Base-by-base conservation (phyloP, 2,888 invertebrate genomes). In the Charanyca ferruginea region DNA sequence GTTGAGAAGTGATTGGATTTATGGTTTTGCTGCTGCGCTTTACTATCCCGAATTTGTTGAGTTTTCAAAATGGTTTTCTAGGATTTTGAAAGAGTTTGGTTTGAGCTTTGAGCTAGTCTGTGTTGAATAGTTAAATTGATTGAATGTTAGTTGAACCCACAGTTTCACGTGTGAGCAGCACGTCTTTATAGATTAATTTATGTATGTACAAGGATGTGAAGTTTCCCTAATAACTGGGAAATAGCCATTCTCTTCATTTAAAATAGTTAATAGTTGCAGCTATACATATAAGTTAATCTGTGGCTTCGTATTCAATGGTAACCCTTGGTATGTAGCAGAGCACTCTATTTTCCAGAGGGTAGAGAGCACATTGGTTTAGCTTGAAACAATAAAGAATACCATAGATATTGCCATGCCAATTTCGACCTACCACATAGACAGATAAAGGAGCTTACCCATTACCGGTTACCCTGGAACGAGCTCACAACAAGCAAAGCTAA, bases 1-100 rank as follows among this genome's bases (percentile, higher is more conserved):
- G 16, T 54, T 62, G 49, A 32, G 65, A 60, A 62, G n/a, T 64
- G 54, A 65, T 63, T 42, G 45, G 41, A 48, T 68, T 75, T 66
- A 62, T 52, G 55, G 44, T 41, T 48, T 54, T 38, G 35, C 18
- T 41, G 45, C 28, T 32, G 9, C 9, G 52, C 13, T 35, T 54
- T 41, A 58, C 32, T 16, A 38, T 42, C 16, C 22, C 16, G 35
- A 45, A 53, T 44, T 62, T 35, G 11, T 18, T 18, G 32, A 61
- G 32, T 53, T 49, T 49, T 23, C 3, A 3, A 42, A 69, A 35
- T 62, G 25, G 22, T 32, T 62, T 28, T 49, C 9, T 18, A 18
- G 25, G 32, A 9, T 68, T 69, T 70, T 35, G 41, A 35, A 7
- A 1, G 18, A 9, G 38, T 52, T 48, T 18, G 13, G 20, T 42